Conservation (phyloP, 2,113 vertebrate genomes). For the Leucopsar rothschildi region DNA sequence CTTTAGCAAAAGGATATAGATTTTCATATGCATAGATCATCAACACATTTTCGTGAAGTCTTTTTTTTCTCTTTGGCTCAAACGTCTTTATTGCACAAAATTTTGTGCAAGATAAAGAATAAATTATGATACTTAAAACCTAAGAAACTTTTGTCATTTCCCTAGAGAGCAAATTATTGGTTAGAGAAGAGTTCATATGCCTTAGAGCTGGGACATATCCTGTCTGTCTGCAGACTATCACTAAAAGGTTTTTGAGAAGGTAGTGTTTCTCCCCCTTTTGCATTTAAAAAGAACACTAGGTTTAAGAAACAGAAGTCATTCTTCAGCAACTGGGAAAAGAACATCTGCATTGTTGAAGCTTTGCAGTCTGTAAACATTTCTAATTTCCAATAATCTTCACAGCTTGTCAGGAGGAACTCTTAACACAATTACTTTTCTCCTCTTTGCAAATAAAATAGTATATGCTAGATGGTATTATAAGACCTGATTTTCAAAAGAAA, state of each 20-base stretch:
- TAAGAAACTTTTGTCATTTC: conserved; percentile 7
- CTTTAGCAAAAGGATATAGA: neutral
- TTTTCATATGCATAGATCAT: neutral
- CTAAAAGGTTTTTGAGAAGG: neutral
- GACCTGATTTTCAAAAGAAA: neutral
- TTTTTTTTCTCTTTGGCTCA: neutral
- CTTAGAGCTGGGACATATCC: neutral
- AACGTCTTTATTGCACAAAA: neutral
- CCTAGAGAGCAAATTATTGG: neutral
- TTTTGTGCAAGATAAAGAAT: neutral
- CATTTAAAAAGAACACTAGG: neutral
- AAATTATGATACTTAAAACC: neutral
- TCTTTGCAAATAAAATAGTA: neutral
- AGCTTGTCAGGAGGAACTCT: neutral
- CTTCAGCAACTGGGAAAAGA: neutral
- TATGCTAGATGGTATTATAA: neutral
- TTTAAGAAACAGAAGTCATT: neutral
- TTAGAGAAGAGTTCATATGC: neutral
- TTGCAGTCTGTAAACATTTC: neutral
- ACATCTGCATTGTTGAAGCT: neutral
- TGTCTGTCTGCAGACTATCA: neutral
- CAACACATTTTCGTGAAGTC: neutral
- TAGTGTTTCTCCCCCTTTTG: neutral
- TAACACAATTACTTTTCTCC: neutral
- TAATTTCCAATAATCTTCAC: neutral